phyloP scores from a whole-genome alignment of 1,140 invertebrate genomes.

The Psilanteris sp. region DNA sequence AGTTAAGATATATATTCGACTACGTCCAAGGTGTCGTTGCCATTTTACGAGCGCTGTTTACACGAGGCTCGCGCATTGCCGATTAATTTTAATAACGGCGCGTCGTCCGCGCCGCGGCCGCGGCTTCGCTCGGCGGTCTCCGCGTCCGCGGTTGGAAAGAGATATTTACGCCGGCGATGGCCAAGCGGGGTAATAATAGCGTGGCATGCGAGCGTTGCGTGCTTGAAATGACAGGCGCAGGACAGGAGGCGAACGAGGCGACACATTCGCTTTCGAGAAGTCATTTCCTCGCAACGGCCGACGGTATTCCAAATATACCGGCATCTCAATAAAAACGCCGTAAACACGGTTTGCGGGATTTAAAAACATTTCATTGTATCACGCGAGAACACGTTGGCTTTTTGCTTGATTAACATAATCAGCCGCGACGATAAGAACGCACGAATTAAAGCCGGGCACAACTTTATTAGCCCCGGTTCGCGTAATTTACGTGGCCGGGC shows the following conservation, averaged over 20 bases:
- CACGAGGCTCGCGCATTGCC: slow-evolving; percentile 39
- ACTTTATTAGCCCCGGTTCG: slow-evolving; percentile 45
- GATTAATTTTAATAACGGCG: slow-evolving; percentile 52
- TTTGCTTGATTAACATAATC: slow-evolving; percentile 55
- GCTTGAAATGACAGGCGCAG: slow-evolving; percentile 74
- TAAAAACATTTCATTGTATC: slow-evolving; percentile 48
- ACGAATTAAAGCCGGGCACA: slow-evolving; percentile 47
- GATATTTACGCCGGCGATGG: slow-evolving; percentile 44
- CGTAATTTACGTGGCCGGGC: slow-evolving; percentile 32
- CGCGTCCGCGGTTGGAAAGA: no score
- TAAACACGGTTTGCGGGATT: slow-evolving; percentile 49
- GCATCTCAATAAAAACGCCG: slow-evolving; percentile 56
- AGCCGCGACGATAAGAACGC: slow-evolving; percentile 39
- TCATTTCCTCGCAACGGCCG: slow-evolving; percentile 65
- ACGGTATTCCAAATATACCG: slow-evolving; percentile 53
- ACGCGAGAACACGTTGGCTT: slow-evolving; percentile 46
- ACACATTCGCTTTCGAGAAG: slow-evolving; percentile 66
- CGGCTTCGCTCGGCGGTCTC: no score
- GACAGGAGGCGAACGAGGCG: slow-evolving; percentile 74
- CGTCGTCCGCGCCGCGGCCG: background rate
- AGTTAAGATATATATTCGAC: slow-evolving; percentile 33
- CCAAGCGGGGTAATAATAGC: slow-evolving; percentile 68
- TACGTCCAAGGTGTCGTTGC: slow-evolving; percentile 14
- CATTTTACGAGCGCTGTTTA: slow-evolving; percentile 54
- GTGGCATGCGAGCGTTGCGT: slow-evolving; percentile 74